These are phyloP conservation scores for Ormyrus rosae DNA, from an alignment of 2,888 invertebrate genomes.

Conservation along the genomic window DNA sequence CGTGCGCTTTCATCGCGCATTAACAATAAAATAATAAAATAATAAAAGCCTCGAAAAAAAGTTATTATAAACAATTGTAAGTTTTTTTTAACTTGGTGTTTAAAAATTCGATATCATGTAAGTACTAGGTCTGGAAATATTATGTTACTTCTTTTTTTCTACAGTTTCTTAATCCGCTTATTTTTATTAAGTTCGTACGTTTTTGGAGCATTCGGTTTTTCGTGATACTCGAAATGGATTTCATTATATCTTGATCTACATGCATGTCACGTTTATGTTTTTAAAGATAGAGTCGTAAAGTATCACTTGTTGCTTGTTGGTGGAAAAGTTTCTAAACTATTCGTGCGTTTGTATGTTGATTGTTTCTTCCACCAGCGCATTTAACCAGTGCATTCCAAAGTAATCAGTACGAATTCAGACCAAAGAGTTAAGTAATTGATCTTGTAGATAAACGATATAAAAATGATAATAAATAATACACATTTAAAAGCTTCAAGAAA, in stretches of 20 bases:
- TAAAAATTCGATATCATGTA: constrained; percentile 10
- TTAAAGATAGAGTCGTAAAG: constrained; percentile 8
- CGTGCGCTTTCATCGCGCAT: not conserved
- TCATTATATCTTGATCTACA: not conserved
- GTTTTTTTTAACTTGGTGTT: constrained; percentile 31
- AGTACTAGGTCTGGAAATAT: constrained; percentile 43
- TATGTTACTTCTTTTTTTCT: constrained; percentile 12
- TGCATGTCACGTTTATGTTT: not conserved
- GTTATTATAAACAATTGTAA: constrained; percentile 16
- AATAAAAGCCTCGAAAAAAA: constrained; percentile 39
- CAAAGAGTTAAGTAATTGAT: constrained; percentile 38
- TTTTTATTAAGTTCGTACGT: not conserved
- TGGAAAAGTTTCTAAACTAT: constrained; percentile 22
- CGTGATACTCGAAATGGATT: constrained; percentile 1
- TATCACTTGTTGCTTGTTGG: constrained; percentile 6
- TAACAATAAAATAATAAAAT: constrained; percentile 19
- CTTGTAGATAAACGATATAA: constrained; percentile 23
- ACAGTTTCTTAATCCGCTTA: not conserved
- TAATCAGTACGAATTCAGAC: constrained; percentile 5
- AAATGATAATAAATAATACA: constrained; percentile 29
- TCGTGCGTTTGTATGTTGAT: constrained; percentile 12
- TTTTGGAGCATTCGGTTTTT: not conserved
- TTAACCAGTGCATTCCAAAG: not conserved
- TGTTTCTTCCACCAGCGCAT: constrained; percentile 1
- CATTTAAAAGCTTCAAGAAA: constrained; percentile 7